Evolutionary conservation across 2,113 vertebrate genomes (phyloP), one percentile per base, ranked within the genome.

Genomic region (Chinchilla lanigera): DNA sequence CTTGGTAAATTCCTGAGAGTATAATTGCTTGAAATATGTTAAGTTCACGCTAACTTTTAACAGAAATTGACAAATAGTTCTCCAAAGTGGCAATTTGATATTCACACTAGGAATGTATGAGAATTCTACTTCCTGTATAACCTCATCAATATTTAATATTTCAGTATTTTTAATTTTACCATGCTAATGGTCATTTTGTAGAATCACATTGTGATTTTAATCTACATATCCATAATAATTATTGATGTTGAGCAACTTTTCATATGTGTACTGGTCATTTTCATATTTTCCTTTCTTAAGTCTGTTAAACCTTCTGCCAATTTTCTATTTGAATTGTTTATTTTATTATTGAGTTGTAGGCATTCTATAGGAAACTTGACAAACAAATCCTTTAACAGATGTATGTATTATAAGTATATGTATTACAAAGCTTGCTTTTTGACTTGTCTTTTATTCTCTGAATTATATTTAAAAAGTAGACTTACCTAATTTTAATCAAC

Each of bases 41-140:
- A 96, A 83, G 2, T 67, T 54, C 54, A 81, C 41, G 26, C 71
- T 90, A 63, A 83, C 65, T 86, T 75, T 93, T 58, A 28, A 56
- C 84, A 88, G 60, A 87, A 87, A 88, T 44, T 56, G 9, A 58
- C 58, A 89, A 52, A 67, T 60, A 44, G 14, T 54, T 95, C 26
- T 89, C 81, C 80, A 94, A 89, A 96, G n/a, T 71, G n/a, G 35
- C 33, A 86, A 11, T 83, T 82, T 54, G 33, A 17, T 50, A 50
- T 33, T 50, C 26, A 78, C 6, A 78, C 5, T 78, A 78, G 16
- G 44, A 78, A 33, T 78, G 28, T 50, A 80, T 33, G 47, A 52
- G 3, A 35, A 80, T 52, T 80, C 47, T 52, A 20, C 30, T 80
- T 80, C 13, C 28, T 78, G 1, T 52, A 52, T 80, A 35, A 52